Conservation (phyloP, 2,113 vertebrate species). For the Semnornis frantzii region DNA sequence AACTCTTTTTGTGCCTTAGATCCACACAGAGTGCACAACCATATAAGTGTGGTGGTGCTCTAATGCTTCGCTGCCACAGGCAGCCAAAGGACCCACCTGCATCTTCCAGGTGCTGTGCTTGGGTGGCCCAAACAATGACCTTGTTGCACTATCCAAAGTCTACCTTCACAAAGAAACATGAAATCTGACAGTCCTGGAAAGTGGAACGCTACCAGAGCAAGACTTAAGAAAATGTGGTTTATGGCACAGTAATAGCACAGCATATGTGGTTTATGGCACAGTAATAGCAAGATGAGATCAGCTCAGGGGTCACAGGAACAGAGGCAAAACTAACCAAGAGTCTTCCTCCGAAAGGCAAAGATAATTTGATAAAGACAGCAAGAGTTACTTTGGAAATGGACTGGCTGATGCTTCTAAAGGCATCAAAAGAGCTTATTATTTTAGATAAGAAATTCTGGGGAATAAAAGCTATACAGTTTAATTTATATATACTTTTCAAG, state of each 20-base stretch:
- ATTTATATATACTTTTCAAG: neutral
- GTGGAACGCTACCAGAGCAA: neutral
- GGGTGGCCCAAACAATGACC: neutral
- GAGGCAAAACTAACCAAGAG: slow-evolving; percentile 10
- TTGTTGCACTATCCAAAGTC: too few species aligned
- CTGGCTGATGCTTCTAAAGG: neutral
- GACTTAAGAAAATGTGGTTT: neutral
- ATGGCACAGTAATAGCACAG: neutral
- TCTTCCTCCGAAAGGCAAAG: slow-evolving; percentile 5
- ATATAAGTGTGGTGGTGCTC: neutral
- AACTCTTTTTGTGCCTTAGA: neutral
- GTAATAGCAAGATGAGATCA: neutral
- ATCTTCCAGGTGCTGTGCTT: neutral
- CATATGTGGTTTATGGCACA: neutral
- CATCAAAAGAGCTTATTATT: neutral
- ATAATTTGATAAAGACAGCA: slow-evolving; percentile 11
- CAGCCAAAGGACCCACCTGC: neutral
- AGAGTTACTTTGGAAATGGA: neutral
- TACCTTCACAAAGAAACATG: neutral
- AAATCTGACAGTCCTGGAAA: neutral
- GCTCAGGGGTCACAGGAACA: neutral
- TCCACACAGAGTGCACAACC: neutral
- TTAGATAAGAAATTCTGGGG: neutral
- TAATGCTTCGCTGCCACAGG: neutral
- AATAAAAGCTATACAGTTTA: neutral